phyloP scores from a whole-genome alignment of 2,113 vertebrate species.

The Misgurnus mizolepis region DNA sequence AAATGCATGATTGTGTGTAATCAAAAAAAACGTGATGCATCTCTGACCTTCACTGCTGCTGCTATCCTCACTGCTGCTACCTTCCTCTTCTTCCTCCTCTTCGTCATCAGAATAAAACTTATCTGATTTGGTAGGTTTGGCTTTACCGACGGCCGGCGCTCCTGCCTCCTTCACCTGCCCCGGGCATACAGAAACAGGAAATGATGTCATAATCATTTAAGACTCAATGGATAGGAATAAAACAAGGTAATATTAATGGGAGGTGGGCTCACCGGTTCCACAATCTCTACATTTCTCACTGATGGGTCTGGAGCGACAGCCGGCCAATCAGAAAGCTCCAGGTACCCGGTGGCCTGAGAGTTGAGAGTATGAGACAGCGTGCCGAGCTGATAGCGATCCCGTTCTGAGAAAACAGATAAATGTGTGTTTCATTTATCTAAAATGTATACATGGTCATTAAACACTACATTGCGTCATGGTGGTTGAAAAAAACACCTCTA shows the following conservation, averaged over 20 bases:
- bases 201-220: background rate
- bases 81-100: conserved; percentile 78
- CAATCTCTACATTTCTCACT: conserved; percentile 89
- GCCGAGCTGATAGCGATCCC: conserved; percentile 94
- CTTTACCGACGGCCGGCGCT: conserved; percentile 73
- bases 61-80: conserved; percentile 62
- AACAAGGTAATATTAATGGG: background rate
- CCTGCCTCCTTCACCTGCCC: conserved; percentile 79
- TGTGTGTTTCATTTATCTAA: background rate
- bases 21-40: background rate
- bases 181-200: conserved; percentile 1
- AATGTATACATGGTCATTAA: background rate
- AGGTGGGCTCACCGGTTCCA: conserved; percentile 78
- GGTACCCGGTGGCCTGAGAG: conserved; percentile 84
- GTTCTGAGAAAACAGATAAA: conserved; percentile 74
- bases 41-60: conserved; percentile 47
- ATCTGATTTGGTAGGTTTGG: conserved; percentile 79
- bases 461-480: background rate
- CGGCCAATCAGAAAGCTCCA: conserved; percentile 94
- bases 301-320: conserved; percentile 88
- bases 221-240: background rate
- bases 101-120: conserved; percentile 92
- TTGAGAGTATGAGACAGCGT: conserved; percentile 94
- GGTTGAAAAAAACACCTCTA: background rate
- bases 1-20: too few species aligned